Evolutionary conservation across 2,888 invertebrate genomes (phyloP).

Genomic region (Omphaloscelis lunosa): DNA sequence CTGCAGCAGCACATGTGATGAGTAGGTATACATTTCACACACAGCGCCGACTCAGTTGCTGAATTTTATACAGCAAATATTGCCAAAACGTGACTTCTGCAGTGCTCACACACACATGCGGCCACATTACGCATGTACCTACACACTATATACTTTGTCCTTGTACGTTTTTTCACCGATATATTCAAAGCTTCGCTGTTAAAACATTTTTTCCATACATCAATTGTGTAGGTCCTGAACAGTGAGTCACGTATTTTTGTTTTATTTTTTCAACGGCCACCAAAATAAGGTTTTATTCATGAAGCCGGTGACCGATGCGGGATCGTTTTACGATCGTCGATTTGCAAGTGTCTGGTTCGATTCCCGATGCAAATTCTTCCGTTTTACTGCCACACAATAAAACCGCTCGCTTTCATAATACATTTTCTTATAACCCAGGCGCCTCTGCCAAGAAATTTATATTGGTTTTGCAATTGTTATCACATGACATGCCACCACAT

Average conservation of each 20-base stretch:
- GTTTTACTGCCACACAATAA: slow-evolving; percentile 84
- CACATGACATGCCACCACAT: slow-evolving; percentile 70
- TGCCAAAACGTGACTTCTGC: slow-evolving; percentile 86
- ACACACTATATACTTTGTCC: slow-evolving; percentile 40
- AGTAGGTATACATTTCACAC: slow-evolving; percentile 72
- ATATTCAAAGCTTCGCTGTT: slow-evolving; percentile 33
- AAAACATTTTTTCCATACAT: slow-evolving; percentile 43
- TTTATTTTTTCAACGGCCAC: slow-evolving; percentile 48
- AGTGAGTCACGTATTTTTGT: slow-evolving; percentile 43
- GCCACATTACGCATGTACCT: slow-evolving; percentile 42
- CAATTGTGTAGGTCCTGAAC: slow-evolving; percentile 35
- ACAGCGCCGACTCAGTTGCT: slow-evolving; percentile 78
- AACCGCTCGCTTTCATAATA: slow-evolving; percentile 83
- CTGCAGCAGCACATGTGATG: slow-evolving; percentile 66
- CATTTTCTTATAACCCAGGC: slow-evolving; percentile 77
- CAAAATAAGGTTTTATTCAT: slow-evolving; percentile 81
- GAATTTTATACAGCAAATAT: slow-evolving; percentile 87
- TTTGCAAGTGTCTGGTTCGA: slow-evolving; percentile 85
- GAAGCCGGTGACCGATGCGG: slow-evolving; percentile 80
- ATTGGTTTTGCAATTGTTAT: slow-evolving; percentile 77
- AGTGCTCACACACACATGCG: slow-evolving; percentile 68
- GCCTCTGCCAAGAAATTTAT: slow-evolving; percentile 76
- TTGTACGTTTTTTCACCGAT: slow-evolving; percentile 47
- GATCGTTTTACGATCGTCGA: slow-evolving; percentile 86
- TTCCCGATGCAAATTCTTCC: slow-evolving; percentile 83